Base-by-base conservation (phyloP, 2,797 vertebrate species). In the Choloepus didactylus region DNA sequence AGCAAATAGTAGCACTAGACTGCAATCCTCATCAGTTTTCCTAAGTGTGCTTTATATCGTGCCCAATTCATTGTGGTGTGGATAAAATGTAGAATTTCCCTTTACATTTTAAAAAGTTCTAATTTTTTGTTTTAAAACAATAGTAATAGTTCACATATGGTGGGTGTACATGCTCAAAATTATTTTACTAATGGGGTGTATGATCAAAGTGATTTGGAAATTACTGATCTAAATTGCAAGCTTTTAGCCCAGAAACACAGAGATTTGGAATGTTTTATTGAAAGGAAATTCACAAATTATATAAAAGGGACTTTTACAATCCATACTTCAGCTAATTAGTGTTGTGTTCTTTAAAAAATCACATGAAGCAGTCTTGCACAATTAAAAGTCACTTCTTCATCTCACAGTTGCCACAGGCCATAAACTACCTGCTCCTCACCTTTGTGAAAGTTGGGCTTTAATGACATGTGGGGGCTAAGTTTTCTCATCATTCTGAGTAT, bases 51-150 rank as follows among this genome's bases (percentile, higher is more conserved):
- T 11, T 46, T 64, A 21, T 62, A 38, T 75, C 19, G 11, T 5
- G 49, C 4, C 6, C 6, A 73, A 2, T 82, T 69, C 35, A 38
- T 38, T 93, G 38, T 25, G 9, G 9, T 46, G 1, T 41, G 35
- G 70, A 67, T 31, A 35, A 70, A 49, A 87, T 79, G 27, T 5
- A n/a, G 27, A 59, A 66, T 88, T 67, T 59, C 51, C 46, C 54
- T 92, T 94, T 49, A 29, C 15, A 2, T 31, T 31, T 59, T 76
- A 83, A n/a, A 69, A 60, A 82, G 67, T 87, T 60, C 29, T 49
- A 35, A 70, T 46, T 18, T 51, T 90, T 89, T 87, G 41, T 81
- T 95, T 88, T 80, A 82, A 41, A 83, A 41, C 44, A 86, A 12
- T 83, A 69, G n/a, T 51, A 67, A 64, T 84, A 60, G 31, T 73